A percentile compares a stretch with the other conserved stretches of the same genome.
phyloP scores from a whole-genome alignment of 2,797 vertebrate species.

The Sebastes umbrosus region DNA sequence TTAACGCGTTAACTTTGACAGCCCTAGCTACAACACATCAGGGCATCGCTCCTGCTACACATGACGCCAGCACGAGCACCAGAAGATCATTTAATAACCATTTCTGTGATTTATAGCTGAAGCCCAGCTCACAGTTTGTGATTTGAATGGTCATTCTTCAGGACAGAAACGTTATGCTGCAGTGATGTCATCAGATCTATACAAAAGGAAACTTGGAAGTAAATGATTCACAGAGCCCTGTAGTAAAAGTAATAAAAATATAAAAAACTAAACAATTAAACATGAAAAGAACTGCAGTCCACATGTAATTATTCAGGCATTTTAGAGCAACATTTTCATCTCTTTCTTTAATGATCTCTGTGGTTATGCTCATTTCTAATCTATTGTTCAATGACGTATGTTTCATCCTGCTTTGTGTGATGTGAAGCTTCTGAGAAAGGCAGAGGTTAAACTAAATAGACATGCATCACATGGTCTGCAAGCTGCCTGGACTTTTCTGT shows the following conservation, averaged over 20 bases:
- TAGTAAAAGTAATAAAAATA: neutral
- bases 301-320: neutral
- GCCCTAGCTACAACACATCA: neutral
- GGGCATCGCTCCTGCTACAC: neutral
- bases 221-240: neutral
- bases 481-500: neutral
- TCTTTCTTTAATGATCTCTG: neutral
- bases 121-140: neutral
- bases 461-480: neutral
- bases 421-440: neutral
- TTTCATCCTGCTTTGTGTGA: neutral
- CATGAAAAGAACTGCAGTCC: neutral
- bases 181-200: neutral
- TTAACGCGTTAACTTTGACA: too few relatives aligned
- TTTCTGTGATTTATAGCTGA: neutral
- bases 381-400: neutral
- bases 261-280: neutral
- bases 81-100: accelerated
- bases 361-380: neutral
- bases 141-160: neutral
- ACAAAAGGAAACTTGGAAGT: neutral
- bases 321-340: neutral
- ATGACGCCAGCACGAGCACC: too few relatives aligned
- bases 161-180: neutral
- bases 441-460: neutral